A percentile compares a stretch with the other conserved stretches of the same genome.
Evolutionary conservation across 1,140 invertebrate genomes (phyloP).

Genomic region (Littorina saxatilis): DNA sequence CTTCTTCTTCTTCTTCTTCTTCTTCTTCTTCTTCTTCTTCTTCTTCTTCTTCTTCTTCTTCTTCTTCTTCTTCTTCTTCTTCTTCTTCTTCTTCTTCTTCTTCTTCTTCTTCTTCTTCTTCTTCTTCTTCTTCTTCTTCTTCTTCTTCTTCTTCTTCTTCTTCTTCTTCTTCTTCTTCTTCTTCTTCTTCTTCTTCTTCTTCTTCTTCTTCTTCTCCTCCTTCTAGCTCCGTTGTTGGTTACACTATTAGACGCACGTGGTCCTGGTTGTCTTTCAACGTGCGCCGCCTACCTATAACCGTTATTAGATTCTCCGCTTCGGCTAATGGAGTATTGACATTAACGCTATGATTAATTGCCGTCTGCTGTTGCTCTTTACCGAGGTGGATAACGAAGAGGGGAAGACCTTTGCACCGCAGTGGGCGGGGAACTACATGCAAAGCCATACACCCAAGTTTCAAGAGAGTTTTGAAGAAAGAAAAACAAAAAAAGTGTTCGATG

Average conservation of each 20-base stretch:
- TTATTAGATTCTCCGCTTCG: not conserved
- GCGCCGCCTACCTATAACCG: too few species aligned
- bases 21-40: too few species aligned
- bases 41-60: too few species aligned
- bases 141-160: not conserved
- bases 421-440: too few species aligned
- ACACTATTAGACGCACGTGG: too few species aligned
- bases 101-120: not conserved
- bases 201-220: not conserved
- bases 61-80: not conserved
- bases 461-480: too few species aligned
- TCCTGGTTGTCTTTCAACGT: too few species aligned
- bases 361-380: not conserved
- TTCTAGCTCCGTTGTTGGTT: too few species aligned
- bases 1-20: too few species aligned
- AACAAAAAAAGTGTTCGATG: too few species aligned
- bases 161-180: not conserved
- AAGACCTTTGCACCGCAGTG: too few species aligned
- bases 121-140: not conserved
- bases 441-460: too few species aligned
- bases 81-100: not conserved
- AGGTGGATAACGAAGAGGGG: not conserved
- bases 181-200: not conserved
- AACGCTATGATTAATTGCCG: conserved; percentile 1
- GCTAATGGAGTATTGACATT: conserved; percentile 9